These are phyloP conservation scores for Halichoeres trimaculatus DNA, from an alignment of 2,113 vertebrate genomes.

Conservation along the genomic window DNA sequence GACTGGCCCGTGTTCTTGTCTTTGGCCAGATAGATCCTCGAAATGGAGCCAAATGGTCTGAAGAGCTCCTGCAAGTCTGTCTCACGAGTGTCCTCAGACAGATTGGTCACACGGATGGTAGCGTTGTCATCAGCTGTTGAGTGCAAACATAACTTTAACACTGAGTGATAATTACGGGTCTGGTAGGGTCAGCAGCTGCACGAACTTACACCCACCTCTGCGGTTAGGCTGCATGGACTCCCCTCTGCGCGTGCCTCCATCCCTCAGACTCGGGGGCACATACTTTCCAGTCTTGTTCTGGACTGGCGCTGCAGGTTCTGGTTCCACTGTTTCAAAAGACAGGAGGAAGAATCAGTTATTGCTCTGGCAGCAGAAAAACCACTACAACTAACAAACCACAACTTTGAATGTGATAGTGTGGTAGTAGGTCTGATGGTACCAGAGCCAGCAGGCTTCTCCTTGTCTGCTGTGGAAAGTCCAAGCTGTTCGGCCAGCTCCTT, in stretches of 20 bases:
- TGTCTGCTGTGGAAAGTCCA: constrained; percentile 92
- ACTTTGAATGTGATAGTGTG: neutral
- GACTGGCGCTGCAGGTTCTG: constrained; percentile 89
- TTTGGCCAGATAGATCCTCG: constrained; percentile 96
- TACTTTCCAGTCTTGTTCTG: constrained; percentile 96
- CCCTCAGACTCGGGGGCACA: constrained; percentile 91
- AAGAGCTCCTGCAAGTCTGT: constrained; percentile 98
- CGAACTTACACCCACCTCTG: constrained; percentile 81
- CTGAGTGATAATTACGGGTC: neutral
- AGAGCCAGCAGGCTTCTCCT: constrained; percentile 88
- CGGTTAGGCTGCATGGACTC: constrained; percentile 98
- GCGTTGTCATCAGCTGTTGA: constrained; percentile 93
- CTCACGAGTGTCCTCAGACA: constrained; percentile 97
- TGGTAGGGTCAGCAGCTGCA: too few relatives aligned
- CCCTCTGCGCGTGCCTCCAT: constrained; percentile 89
- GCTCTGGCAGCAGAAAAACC: neutral
- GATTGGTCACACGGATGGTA: constrained; percentile 97
- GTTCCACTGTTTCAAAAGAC: constrained; percentile 73
- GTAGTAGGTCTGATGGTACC: constrained; percentile 66
- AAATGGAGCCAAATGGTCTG: constrained; percentile 97
- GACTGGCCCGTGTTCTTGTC: constrained; percentile 98
- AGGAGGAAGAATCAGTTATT: neutral
- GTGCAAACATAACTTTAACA: neutral
- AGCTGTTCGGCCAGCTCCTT: constrained; percentile 96
- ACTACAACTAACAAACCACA: neutral